phyloP scores from a whole-genome alignment of 2,797 vertebrate genomes.

The Furcifer pardalis region DNA sequence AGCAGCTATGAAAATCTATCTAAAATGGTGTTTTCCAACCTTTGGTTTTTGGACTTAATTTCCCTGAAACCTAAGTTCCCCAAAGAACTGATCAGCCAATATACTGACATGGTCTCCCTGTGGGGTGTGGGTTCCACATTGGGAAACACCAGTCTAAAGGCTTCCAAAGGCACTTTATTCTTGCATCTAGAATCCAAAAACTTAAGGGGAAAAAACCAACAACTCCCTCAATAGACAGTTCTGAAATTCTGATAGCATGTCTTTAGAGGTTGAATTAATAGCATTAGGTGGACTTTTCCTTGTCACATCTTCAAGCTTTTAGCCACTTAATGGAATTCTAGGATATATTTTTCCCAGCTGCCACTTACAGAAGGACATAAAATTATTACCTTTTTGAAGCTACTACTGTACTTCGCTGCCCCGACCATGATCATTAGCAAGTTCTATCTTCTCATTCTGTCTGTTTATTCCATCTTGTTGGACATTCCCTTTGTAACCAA shows the following conservation, averaged over 20 bases:
- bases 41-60: too few relatives aligned
- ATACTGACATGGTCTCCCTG: too few relatives aligned
- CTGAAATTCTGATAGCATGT: neutral
- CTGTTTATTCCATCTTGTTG: neutral
- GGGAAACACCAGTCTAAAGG: too few relatives aligned
- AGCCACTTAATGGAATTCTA: neutral
- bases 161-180: too few relatives aligned
- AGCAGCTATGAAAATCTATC: neutral
- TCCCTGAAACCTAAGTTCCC: too few relatives aligned
- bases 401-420: neutral
- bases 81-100: too few relatives aligned
- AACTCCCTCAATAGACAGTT: neutral
- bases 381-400: neutral
- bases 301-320: neutral
- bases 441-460: neutral
- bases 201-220: constrained; percentile 13
- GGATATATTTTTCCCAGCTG: neutral
- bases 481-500: neutral
- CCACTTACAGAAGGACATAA: neutral
- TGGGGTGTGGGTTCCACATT: too few relatives aligned
- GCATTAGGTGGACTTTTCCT: neutral
- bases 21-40: neutral
- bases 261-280: neutral
- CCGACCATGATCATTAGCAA: neutral
- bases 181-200: neutral